Conservation (phyloP, 2,113 vertebrate species). For the Marmota monax region DNA sequence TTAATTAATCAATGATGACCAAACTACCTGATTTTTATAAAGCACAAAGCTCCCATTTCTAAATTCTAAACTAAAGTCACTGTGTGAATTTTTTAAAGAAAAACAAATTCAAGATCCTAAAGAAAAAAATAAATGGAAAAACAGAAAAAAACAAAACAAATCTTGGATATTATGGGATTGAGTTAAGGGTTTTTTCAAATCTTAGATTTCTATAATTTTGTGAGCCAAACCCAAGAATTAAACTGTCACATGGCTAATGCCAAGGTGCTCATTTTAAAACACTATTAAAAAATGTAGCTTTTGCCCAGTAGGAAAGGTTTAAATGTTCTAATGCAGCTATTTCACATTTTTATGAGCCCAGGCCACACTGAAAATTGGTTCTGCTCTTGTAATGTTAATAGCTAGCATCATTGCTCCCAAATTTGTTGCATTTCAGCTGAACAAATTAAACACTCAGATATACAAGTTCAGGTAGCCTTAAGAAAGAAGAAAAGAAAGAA, state of each 20-base stretch:
- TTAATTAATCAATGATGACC: neutral
- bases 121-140: neutral
- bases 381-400: constrained; percentile 63
- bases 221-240: constrained; percentile 66
- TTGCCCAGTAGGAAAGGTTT: constrained; percentile 71
- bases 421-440: constrained; percentile 52
- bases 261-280: constrained; percentile 62
- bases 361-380: constrained; percentile 66
- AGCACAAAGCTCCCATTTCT: neutral
- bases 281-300: constrained; percentile 72
- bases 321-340: constrained; percentile 66
- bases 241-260: constrained; percentile 59
- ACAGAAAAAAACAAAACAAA: neutral
- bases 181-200: constrained; percentile 50
- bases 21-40: constrained; percentile 9
- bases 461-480: constrained; percentile 6
- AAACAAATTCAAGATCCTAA: neutral
- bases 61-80: constrained; percentile 12
- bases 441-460: constrained; percentile 47
- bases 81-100: neutral
- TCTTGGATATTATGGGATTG: neutral
- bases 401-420: constrained; percentile 3
- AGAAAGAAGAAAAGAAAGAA: neutral
- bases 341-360: constrained; percentile 67
- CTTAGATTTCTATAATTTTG: constrained; percentile 61